Evolutionary conservation across 2,888 invertebrate genomes (phyloP), one percentile per base, ranked within the genome.

Genomic region (Zootermopsis nevadensis): DNA sequence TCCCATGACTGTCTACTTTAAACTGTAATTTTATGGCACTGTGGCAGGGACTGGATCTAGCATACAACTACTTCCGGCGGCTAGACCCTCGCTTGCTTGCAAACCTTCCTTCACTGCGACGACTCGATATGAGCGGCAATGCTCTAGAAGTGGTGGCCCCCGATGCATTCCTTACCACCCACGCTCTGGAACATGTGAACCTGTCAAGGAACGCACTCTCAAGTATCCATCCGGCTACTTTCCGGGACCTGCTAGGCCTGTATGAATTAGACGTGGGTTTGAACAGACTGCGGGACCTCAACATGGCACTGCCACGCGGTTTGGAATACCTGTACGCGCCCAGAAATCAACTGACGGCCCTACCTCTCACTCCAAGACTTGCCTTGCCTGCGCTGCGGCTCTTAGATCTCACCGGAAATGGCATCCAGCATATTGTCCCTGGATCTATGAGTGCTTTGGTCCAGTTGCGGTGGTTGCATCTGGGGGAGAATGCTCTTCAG

Each of bases 221-320:
- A 15, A 33, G n/a, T 22, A 88, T 96, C 82, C 96, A 95, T 89
- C 94, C 95, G 2, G 93, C 94, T 33, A 96, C 96, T 0, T 95
- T 97, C 86, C 91, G 94, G 84, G 94, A 94, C 87, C 89, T 97
- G 81, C 92, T 92, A 79, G 93, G 94, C 85, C 91, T 97, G 0
- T 96, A 95, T 86, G 96, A 96, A 89, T 89, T 97, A 38, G 97
- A 97, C 88, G 91, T 94, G 0, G 94, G 95, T 86, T 91, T 91
- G 85, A 97, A 97, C 88, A 91, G 92, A 83, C 88, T 97, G 84
- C 89, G 93, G n/a, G 94, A 94, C 87, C 92, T 96, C 85, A 92
- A 95, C n/a, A 94, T 95, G 1, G 95, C 95, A 0, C 89, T 96
- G 81, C 96, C 96, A 0, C 91, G 93, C 86, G 95, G 94, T 69